Evolutionary conservation across 2,888 invertebrate genomes (phyloP).

Genomic region (Chymomyza procnemis): DNA sequence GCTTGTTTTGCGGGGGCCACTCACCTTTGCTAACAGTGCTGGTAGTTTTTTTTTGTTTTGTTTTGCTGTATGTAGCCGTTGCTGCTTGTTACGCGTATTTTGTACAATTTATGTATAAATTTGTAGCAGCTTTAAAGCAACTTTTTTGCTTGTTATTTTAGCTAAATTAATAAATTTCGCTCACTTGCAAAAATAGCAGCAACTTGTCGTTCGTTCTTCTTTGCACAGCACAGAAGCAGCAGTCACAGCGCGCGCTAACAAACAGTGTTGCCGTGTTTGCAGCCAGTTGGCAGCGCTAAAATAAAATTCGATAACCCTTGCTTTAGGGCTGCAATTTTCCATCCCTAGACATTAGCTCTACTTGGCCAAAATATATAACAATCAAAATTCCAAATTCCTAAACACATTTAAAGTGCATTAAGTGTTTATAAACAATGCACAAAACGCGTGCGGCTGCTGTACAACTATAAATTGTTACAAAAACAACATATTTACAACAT

Average conservation of each 20-base stretch:
- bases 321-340: not conserved
- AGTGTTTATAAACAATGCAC: not conserved
- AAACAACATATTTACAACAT: not conserved
- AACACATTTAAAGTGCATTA: not conserved
- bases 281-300: not conserved
- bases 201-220: not conserved
- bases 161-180: not conserved
- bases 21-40: not conserved
- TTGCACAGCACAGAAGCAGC: not conserved
- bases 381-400: not conserved
- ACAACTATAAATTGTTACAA: not conserved
- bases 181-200: not conserved
- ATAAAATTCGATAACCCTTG: not conserved
- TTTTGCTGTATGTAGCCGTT: slow-evolving; percentile 3
- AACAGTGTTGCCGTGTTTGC: no score
- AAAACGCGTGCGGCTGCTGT: not conserved
- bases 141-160: not conserved
- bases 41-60: not conserved
- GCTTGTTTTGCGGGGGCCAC: slow-evolving; percentile 21
- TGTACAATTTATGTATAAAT: not conserved
- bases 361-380: not conserved
- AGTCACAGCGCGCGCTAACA: not conserved
- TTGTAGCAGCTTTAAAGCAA: not conserved
- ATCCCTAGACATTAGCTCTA: not conserved
- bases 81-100: not conserved